Evolutionary conservation across 2,113 vertebrate genomes (phyloP).

Genomic region (Heterotilapia buettikoferi): DNA sequence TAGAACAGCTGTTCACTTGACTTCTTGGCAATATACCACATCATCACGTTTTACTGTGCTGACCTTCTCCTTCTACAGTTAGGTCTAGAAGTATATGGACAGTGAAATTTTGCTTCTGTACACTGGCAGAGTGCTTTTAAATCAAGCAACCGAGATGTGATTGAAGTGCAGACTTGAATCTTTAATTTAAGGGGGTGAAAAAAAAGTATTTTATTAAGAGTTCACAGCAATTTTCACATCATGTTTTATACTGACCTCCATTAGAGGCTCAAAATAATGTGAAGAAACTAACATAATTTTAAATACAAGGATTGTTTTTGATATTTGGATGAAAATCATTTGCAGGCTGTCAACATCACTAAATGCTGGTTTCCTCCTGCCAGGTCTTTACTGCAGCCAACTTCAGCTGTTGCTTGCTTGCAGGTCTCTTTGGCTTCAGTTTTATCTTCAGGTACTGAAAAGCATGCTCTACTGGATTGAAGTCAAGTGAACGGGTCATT

Average conservation of each 20-base stretch:
- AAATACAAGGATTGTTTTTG: background rate
- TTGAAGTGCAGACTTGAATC: background rate
- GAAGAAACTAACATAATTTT: background rate
- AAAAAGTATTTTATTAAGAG: background rate
- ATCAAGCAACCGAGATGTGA: background rate
- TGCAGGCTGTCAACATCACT: background rate
- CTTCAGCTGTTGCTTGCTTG: background rate
- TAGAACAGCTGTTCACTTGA: background rate
- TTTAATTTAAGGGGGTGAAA: background rate
- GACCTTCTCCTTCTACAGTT: background rate
- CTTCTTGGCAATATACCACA: background rate
- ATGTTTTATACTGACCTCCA: background rate
- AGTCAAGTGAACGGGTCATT: background rate
- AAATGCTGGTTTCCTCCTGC: background rate
- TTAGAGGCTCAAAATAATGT: background rate
- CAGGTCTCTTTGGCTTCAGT: background rate
- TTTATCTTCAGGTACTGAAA: background rate
- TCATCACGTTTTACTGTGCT: background rate
- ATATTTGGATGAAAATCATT: background rate
- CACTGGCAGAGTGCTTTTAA: background rate
- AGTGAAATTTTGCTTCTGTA: background rate
- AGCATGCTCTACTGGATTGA: background rate
- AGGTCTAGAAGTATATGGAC: background rate
- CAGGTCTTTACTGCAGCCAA: background rate
- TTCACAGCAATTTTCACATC: background rate